These are phyloP conservation scores for Paratilapia polleni DNA, from an alignment of 2,113 vertebrate genomes.

Conservation along the genomic window DNA sequence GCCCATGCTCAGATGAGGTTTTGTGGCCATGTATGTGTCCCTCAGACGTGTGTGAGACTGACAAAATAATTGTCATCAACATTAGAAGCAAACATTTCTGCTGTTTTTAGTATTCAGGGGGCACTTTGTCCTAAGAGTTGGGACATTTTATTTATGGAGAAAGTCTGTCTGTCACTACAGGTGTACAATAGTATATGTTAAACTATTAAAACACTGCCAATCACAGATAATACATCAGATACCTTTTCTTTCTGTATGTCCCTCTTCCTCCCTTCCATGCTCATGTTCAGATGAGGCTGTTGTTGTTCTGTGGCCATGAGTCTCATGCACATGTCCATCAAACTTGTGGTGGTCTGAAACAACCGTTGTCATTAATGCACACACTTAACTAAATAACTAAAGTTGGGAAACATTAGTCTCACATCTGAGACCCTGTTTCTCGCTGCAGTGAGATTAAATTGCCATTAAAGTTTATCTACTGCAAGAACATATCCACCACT, in stretches of 20 bases:
- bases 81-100: neutral
- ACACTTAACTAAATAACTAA: too few species aligned
- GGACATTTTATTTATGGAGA: neutral
- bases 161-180: neutral
- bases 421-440: too few species aligned
- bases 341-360: neutral
- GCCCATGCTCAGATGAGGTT: neutral
- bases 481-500: neutral
- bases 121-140: neutral
- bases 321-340: neutral
- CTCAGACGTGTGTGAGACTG: conserved; percentile 12
- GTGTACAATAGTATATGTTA: neutral
- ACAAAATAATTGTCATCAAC: neutral
- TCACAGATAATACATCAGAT: neutral
- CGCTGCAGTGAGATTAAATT: too few species aligned
- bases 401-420: too few species aligned
- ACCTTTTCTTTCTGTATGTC: conserved; percentile 3
- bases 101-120: neutral
- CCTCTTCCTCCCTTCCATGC: neutral
- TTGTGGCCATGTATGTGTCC: neutral
- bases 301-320: neutral
- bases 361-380: too few species aligned
- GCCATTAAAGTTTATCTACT: neutral
- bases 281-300: neutral
- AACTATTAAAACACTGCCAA: neutral